These are phyloP conservation scores for Sogatella furcifera DNA, from an alignment of 1,140 invertebrate genomes.

Conservation along the genomic window DNA sequence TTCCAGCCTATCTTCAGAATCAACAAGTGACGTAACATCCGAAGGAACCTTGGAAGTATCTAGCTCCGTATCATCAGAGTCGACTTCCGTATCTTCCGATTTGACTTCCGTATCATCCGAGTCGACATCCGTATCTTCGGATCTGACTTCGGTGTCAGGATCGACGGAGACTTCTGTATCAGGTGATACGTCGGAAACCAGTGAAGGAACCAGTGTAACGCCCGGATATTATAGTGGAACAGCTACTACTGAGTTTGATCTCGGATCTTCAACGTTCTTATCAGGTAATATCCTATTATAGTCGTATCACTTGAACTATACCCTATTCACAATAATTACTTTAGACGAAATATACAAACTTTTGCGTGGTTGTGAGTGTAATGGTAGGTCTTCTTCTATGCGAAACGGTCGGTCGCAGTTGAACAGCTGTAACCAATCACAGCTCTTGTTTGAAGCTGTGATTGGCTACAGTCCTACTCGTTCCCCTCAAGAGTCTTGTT, in stretches of 20 bases:
- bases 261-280: conserved; percentile 16
- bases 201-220: conserved; percentile 8
- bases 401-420: too few relatives aligned
- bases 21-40: not conserved
- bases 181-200: conserved; percentile 13
- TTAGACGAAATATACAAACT: too few relatives aligned
- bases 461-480: too few relatives aligned
- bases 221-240: conserved; percentile 2
- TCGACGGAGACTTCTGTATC: conserved; percentile 17
- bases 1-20: not conserved
- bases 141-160: not conserved
- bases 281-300: too few relatives aligned
- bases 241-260: conserved; percentile 20
- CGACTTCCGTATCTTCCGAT: conserved; percentile 14
- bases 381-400: too few relatives aligned
- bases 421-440: too few relatives aligned
- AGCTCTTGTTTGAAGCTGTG: too few relatives aligned
- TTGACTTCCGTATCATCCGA: conserved; percentile 18
- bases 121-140: not conserved
- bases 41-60: conserved; percentile 19
- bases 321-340: too few relatives aligned
- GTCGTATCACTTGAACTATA: too few relatives aligned
- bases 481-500: too few relatives aligned
- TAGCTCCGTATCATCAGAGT: conserved; percentile 7
- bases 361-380: too few relatives aligned